Evolutionary conservation across 53 echinoderm and acorn worm genomes (phyloP).

Genomic region (Mesocentrotus franciscanus): DNA sequence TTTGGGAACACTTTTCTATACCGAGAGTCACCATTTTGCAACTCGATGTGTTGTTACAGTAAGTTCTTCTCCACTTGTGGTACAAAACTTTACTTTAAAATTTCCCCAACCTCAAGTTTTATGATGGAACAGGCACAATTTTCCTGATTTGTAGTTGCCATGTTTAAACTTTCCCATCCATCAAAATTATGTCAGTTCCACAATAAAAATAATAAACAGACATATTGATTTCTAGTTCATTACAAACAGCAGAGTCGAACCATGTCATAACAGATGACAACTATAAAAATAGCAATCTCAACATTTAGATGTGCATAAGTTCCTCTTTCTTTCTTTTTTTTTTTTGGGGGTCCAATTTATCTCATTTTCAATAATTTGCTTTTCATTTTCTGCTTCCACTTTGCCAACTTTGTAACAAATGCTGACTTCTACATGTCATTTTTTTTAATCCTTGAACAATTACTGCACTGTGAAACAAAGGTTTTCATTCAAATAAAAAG

Average conservation of each 20-base stretch:
- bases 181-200: background rate
- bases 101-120: background rate
- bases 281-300: too few relatives aligned
- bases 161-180: background rate
- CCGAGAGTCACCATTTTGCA: background rate
- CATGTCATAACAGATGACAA: background rate
- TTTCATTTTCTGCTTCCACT: background rate
- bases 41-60: background rate
- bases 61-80: too few relatives aligned
- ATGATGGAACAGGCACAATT: background rate
- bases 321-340: background rate
- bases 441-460: background rate
- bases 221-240: background rate
- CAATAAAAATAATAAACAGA: background rate
- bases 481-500: slow-evolving; percentile 65
- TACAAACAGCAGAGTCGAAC: background rate
- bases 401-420: background rate
- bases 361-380: background rate
- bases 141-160: background rate
- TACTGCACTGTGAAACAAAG: slow-evolving; percentile 55
- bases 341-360: background rate
- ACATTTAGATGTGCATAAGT: background rate
- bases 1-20: background rate
- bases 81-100: too few relatives aligned
- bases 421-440: background rate